Percentiles rank a stretch among this genome's conserved stretches.
Evolutionary conservation across 2,113 vertebrate species (phyloP).

Genomic region (Telmatochromis sp.): DNA sequence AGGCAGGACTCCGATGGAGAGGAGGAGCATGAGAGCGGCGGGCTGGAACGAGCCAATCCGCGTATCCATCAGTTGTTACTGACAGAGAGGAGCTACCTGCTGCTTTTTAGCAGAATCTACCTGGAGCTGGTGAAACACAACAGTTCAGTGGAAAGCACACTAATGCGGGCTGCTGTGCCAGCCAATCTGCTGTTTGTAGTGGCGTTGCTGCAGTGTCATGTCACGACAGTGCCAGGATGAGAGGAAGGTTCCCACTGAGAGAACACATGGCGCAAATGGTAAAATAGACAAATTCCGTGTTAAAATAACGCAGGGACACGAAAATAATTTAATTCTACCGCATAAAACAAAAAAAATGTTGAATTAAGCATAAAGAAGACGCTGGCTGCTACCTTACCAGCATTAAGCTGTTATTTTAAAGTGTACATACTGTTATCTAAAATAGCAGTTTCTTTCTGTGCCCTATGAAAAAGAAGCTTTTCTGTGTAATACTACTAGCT

Average conservation of each 20-base stretch:
- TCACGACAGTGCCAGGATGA: neutral
- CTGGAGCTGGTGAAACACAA: neutral
- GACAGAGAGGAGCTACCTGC: conserved; percentile 11
- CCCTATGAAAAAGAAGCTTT: neutral
- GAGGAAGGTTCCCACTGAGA: neutral
- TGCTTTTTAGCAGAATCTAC: neutral
- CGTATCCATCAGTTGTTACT: conserved; percentile 1
- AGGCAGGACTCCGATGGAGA: conserved; percentile 8
- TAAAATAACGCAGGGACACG: neutral
- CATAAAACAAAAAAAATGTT: neutral
- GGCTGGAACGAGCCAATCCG: conserved; percentile 38
- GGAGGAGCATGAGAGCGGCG: conserved; percentile 45
- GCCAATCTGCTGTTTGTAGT: neutral
- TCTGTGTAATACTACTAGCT: neutral
- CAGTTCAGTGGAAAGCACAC: neutral
- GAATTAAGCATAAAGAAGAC: neutral
- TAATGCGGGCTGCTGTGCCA: neutral
- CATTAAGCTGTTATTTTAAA: neutral
- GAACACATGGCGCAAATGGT: neutral
- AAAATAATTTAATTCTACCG: neutral
- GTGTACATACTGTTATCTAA: neutral
- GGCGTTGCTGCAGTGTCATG: neutral
- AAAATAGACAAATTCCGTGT: neutral
- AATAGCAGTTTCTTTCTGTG: neutral
- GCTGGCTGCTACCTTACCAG: neutral